Conservation (phyloP, 2,113 vertebrate genomes). For the Aegithalos caudatus region DNA sequence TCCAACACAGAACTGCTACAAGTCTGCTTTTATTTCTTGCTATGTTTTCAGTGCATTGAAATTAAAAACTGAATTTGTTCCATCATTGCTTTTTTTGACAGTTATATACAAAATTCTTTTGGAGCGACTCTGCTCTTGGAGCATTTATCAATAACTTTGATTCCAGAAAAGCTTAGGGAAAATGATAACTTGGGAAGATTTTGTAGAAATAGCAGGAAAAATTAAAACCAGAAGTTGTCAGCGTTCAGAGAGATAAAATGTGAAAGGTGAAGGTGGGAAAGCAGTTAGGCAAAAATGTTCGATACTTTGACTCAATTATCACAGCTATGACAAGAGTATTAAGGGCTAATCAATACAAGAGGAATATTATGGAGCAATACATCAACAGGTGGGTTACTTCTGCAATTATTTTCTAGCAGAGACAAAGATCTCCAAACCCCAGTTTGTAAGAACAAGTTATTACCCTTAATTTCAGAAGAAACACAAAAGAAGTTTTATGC, state of each 20-base stretch:
- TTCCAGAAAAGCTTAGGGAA: background rate
- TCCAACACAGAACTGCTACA: background rate
- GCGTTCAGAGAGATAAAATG: background rate
- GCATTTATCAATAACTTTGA: background rate
- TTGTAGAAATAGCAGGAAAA: background rate
- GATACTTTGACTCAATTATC: background rate
- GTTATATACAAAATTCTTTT: background rate
- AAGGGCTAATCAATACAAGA: background rate
- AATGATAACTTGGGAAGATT: background rate
- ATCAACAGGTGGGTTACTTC: background rate
- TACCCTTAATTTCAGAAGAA: background rate
- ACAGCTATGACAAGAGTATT: background rate
- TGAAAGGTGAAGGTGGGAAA: background rate
- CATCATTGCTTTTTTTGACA: accelerated
- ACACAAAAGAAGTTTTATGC: background rate
- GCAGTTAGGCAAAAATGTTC: background rate
- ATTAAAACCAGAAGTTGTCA: background rate
- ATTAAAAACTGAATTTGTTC: background rate
- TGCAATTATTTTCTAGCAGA: background rate
- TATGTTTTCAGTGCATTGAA: background rate
- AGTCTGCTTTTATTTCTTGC: background rate
- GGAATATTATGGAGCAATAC: background rate
- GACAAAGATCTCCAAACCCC: background rate
- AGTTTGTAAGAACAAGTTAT: background rate
- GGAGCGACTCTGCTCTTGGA: background rate